phyloP scores from a whole-genome alignment of 1,140 invertebrate genomes.

The Nasonia vitripennis region DNA sequence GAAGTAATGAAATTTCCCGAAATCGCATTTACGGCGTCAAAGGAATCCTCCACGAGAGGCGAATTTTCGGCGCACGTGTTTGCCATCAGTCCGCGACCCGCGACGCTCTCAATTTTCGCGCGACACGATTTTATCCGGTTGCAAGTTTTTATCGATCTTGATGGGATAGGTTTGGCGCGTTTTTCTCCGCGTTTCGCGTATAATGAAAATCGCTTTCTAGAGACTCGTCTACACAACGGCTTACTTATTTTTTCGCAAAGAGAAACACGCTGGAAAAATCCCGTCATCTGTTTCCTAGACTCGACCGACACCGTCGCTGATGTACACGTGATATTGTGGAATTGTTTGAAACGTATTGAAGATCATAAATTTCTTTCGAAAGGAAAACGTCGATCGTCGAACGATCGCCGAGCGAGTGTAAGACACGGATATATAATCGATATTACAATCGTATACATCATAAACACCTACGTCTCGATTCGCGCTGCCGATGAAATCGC shows the following conservation, averaged over 20 bases:
- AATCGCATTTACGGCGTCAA: neutral
- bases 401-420: neutral
- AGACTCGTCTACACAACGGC: neutral
- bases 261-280: neutral
- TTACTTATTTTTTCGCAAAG: neutral
- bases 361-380: neutral
- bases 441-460: conserved; percentile 27
- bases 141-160: conserved; percentile 9
- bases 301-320: neutral
- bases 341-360: neutral
- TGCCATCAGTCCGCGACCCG: neutral
- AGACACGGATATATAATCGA: neutral
- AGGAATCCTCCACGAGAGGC: neutral
- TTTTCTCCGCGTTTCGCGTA: neutral
- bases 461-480: conserved; percentile 32
- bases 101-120: conserved; percentile 22
- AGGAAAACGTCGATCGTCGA: neutral
- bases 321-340: neutral
- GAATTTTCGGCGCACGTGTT: conserved; percentile 33
- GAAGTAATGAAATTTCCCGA: neutral
- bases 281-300: neutral
- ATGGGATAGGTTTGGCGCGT: neutral
- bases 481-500: conserved; percentile 28
- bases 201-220: conserved; percentile 15
- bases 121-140: conserved; percentile 31